Base-by-base conservation (phyloP, 2,797 vertebrate genomes). In the Rhabdomys pumilio region DNA sequence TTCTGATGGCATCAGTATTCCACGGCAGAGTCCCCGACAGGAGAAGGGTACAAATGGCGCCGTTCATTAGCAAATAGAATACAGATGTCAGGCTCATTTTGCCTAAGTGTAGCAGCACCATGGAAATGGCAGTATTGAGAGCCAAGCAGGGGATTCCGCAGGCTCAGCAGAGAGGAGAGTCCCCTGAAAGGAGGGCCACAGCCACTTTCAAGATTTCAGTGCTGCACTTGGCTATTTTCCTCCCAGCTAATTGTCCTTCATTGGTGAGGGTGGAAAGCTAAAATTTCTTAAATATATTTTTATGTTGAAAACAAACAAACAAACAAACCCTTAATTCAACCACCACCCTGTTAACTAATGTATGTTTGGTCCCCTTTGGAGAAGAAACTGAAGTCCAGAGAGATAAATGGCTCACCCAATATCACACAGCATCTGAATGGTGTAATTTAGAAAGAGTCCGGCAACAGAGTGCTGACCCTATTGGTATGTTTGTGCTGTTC, bases 1-100 rank as follows among this genome's bases (percentile, higher is more conserved):
- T 96, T 97, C 95, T 90, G 96, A 97, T 98, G 96, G 93, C 97
- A 98, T 98, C 98, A 98, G 98, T 98, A 98, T 98, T 98, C 98
- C 96, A 98, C 97, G 98, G 97, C 97, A 97, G 98, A 98, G 97
- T 99, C 98, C 94, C 98, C 97, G 98, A 98, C 98, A 98, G 97
- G 98, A 98, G 98, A 98, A 98, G 98, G 98, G 98, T 98, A 98
- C 98, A 99, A 98, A 98, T 98, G 96, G 97, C 98, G 98, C 98
- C 99, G 98, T 98, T 99, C 98, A 98, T 99, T 99, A 98, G 98
- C 98, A 98, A 98, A 98, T 98, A 98, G 98, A 98, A 98, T 98
- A 97, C 98, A 98, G 98, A 98, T 98, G 98, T 98, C 98, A 96
- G 95, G 88, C 98, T 98, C 97, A 96, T 98, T 98, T 98, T 98